These are phyloP conservation scores for Microcebus tavaratra DNA, from an alignment of 2,113 vertebrate species.

Conservation along the genomic window DNA sequence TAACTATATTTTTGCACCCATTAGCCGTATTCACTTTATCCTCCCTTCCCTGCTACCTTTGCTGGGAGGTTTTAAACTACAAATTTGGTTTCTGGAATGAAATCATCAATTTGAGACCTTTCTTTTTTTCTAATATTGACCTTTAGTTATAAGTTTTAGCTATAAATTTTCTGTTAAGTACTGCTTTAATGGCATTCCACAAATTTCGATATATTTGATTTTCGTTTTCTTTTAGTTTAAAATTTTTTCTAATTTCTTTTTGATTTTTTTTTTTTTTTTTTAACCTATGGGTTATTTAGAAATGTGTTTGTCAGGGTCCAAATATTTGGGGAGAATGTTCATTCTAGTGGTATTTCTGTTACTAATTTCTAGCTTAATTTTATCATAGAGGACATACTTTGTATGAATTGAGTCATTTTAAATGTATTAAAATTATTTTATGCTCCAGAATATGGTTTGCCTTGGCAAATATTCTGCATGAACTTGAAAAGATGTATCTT, in stretches of 20 bases:
- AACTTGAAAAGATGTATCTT: neutral
- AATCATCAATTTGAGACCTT: neutral
- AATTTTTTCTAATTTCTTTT: neutral
- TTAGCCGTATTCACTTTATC: no score
- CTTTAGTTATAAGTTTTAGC: neutral
- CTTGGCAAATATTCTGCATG: neutral
- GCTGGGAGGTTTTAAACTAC: neutral
- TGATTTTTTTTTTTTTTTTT: neutral
- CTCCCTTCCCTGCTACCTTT: no score
- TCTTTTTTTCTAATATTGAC: neutral
- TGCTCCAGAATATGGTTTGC: neutral
- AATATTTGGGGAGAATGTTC: neutral
- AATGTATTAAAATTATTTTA: neutral
- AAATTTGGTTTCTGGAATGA: neutral
- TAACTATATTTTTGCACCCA: no score
- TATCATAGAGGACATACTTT: neutral
- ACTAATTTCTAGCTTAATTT: neutral
- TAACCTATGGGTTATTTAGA: neutral
- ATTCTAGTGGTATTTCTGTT: neutral
- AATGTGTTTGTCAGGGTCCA: neutral
- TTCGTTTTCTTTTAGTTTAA: neutral
- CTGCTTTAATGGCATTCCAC: neutral
- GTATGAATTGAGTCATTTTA: neutral
- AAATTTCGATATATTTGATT: neutral
- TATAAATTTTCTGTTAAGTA: neutral